Evolutionary conservation across 2,797 vertebrate species (phyloP).

Genomic region (Pseudochirops cupreus): DNA sequence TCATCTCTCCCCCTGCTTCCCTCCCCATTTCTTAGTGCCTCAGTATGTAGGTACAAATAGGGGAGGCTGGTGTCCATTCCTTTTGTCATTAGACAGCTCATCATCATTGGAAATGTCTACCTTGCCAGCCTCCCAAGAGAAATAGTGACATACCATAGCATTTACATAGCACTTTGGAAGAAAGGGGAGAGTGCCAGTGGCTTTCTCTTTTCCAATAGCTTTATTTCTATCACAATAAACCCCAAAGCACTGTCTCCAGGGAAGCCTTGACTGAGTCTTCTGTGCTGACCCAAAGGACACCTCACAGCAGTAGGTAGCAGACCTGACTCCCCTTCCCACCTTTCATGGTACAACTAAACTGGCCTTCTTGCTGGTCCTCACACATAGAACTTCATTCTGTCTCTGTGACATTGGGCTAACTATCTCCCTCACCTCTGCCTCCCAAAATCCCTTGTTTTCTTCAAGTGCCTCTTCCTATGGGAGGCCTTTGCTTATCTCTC

Average conservation of each 20-base stretch:
- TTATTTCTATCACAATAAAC: constrained; percentile 45
- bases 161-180: constrained; percentile 47
- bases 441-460: not conserved
- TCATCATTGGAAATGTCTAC: constrained; percentile 54
- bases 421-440: not conserved
- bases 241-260: constrained; percentile 21
- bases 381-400: not conserved
- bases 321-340: not conserved
- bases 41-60: not conserved
- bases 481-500: not conserved
- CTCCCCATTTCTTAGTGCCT: not conserved
- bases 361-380: not conserved
- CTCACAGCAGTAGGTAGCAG: not conserved
- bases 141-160: constrained; percentile 55
- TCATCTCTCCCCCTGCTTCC: not conserved
- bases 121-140: constrained; percentile 51
- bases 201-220: not conserved
- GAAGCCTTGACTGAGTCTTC: constrained; percentile 24
- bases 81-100: constrained; percentile 41
- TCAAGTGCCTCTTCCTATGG: not conserved
- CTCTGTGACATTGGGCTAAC: not conserved
- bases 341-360: not conserved
- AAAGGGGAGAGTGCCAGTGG: not conserved
- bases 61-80: not conserved
- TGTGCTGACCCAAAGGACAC: constrained; percentile 20